A percentile compares a stretch with the other conserved stretches of the same genome.
phyloP scores from a whole-genome alignment of 2,888 invertebrate species.

The Alloscopus bannaensis region DNA sequence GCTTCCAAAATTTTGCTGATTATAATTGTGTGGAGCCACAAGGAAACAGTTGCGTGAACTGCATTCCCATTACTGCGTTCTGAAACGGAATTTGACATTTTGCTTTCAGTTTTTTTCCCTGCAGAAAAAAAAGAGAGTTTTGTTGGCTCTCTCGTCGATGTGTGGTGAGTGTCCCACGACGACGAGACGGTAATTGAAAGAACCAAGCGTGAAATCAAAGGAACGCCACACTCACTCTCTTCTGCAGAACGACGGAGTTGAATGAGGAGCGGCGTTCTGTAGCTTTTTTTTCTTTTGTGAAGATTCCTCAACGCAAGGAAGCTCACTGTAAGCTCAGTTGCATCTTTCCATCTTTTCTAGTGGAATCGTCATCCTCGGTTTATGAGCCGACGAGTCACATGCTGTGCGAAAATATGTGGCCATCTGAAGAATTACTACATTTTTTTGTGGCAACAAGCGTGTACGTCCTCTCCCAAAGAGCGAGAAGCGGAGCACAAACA shows the following conservation, averaged over 20 bases:
- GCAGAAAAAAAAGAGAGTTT: neutral
- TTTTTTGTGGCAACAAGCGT: no score
- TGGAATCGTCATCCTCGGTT: conserved; percentile 40
- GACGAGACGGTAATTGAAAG: conserved; percentile 61
- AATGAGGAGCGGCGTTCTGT: no score
- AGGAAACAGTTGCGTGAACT: neutral
- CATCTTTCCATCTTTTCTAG: no score
- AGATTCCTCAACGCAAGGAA: no score
- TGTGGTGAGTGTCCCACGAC: conserved; percentile 40
- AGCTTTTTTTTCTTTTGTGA: conserved; percentile 21
- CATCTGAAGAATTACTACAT: conserved; percentile 45
- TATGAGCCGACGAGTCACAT: conserved; percentile 54
- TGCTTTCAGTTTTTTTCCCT: neutral
- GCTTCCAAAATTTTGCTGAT: neutral
- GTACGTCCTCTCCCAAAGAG: no score
- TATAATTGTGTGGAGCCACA: neutral
- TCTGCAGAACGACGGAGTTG: no score
- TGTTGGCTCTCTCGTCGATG: conserved; percentile 23
- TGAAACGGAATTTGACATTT: neutral
- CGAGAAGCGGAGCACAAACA: no score
- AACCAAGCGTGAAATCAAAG: conserved; percentile 64
- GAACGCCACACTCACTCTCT: no score
- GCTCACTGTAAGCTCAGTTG: no score
- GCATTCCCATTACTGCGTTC: no score
- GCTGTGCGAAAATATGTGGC: conserved; percentile 52